Evolutionary conservation across 1,140 invertebrate genomes (phyloP), one percentile per base, ranked within the genome.

Genomic region (Drosophila truncata): DNA sequence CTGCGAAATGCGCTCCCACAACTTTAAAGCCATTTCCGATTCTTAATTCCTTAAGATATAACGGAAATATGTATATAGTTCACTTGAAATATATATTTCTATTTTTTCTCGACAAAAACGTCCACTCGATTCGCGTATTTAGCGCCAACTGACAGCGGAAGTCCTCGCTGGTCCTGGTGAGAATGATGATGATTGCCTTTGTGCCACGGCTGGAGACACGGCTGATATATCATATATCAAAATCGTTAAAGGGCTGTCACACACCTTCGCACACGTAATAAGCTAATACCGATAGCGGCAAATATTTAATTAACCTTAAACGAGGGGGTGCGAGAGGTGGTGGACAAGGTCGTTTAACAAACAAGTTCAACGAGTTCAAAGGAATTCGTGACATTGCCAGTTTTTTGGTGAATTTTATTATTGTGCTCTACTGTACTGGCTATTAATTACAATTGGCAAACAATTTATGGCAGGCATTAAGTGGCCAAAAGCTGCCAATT

Each of bases 301-400:
- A 90, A 90, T 90, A 90, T 90, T 90, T 90, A 90, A 90, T 90
- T 90, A 90, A 84, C 81, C 78, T 79, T 78, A 72, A 75, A 74
- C 59, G 80, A 44, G 39, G n/a, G 16, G 8, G 7, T 7, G 39
- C 14, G n/a, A 8, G n/a, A 14, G 8, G 42, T 2, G 39, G 37
- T 47, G 63, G 55, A n/a, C 66, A 79, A 79, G 77, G 77, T 79
- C 54, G 46, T 78, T 69, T 66, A 37, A 55, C 72, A 44, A 63
- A 29, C 29, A 76, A 62, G 42, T 65, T 57, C 60, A 61, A 41
- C 35, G 41, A 55, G 39, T 60, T 67, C 47, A 55, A 44, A 25
- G 54, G 3, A 64, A 41, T 75, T 65, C 60, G 31, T 75, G 60
- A 42, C 46, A 39, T 25, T 5, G 23, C 14, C 47, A 62, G 39